Conservation (phyloP, 2,113 vertebrate species). For the Gambusia affinis region DNA sequence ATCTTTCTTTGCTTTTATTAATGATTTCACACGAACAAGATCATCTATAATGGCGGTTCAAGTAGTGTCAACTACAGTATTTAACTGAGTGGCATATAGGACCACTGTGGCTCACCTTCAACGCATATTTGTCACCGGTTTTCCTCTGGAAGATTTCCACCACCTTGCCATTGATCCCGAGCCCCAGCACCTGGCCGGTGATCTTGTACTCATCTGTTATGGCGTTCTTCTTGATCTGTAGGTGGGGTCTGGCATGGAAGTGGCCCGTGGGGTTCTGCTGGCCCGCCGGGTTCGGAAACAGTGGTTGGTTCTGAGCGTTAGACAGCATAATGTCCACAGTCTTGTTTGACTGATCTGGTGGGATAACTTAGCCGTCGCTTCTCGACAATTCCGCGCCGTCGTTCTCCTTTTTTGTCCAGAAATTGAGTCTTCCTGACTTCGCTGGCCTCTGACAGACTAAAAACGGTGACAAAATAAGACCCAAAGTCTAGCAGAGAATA, state of each 20-base stretch:
- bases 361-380: conserved; percentile 33
- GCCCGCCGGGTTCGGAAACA: conserved; percentile 75
- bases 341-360: conserved; percentile 1
- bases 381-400: conserved; percentile 35
- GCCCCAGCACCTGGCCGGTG: conserved; percentile 91
- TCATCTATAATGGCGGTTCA: not conserved
- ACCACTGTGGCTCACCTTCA: conserved; percentile 82
- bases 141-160: conserved; percentile 91
- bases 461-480: conserved; percentile 11
- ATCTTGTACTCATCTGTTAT: conserved; percentile 97
- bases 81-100: not conserved
- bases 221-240: conserved; percentile 91
- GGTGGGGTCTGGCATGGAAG: conserved; percentile 79
- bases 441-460: conserved; percentile 33
- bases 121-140: conserved; percentile 89
- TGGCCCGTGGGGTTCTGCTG: conserved; percentile 73
- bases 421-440: conserved; percentile 42
- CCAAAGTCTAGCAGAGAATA: conserved; percentile 3
- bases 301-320: conserved; percentile 83
- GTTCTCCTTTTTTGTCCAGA: conserved; percentile 2
- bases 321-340: conserved; percentile 81
- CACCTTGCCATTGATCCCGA: conserved; percentile 96
- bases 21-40: not conserved
- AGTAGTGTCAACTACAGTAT: too few species aligned
- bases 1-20: too few species aligned